Base-by-base conservation (phyloP, 2,888 invertebrate genomes). In the Ceratothoa steindachneri region DNA sequence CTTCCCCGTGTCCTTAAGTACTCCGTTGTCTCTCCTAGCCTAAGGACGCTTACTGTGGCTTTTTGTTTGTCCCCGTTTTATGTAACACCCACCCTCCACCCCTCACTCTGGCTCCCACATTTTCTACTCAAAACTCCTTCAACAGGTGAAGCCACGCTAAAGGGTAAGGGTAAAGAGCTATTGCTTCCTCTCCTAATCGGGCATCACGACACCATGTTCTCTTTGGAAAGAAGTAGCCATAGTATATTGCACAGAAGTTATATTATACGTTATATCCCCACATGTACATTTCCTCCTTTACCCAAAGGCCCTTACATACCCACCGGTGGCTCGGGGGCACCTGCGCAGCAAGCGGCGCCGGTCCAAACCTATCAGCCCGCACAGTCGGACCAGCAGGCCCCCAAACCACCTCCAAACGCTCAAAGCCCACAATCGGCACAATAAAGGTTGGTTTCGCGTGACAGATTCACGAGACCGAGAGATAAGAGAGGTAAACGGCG, bases 231-330 rank as follows among this genome's bases (percentile, higher is more conserved):
- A n/a, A n/a, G n/a, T n/a, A n/a, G n/a, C n/a, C n/a, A n/a, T n/a
- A n/a, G n/a, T n/a, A n/a, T n/a, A n/a, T n/a, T n/a, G n/a, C n/a
- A n/a, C n/a, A n/a, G n/a, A n/a, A n/a, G n/a, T n/a, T n/a, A n/a
- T n/a, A n/a, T n/a, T n/a, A n/a, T n/a, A n/a, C n/a, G n/a, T n/a
- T n/a, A 41, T 60, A 60, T 60, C n/a, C 60, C 60, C 60, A 60
- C 60, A 60, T 60, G 12, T 60, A 60, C 60, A 60, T 60, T 60
- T 60, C 60, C n/a, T n/a, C 41, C 60, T 60, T 60, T 60, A 60
- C 60, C 60, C 60, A 60, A 60, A 60, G 60, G 60, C 60, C 60
- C 60, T 60, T 60, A 60, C 27, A 60, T 60, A 60, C 60, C 60
- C 27, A 60, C 27, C 22, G 60, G 60, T 60, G 60, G 60, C 27